A percentile compares a stretch with the other conserved stretches of the same genome.
These are phyloP conservation scores for Zenarchopterus dispar DNA, from an alignment of 2,797 vertebrate species.

Conservation along the genomic window DNA sequence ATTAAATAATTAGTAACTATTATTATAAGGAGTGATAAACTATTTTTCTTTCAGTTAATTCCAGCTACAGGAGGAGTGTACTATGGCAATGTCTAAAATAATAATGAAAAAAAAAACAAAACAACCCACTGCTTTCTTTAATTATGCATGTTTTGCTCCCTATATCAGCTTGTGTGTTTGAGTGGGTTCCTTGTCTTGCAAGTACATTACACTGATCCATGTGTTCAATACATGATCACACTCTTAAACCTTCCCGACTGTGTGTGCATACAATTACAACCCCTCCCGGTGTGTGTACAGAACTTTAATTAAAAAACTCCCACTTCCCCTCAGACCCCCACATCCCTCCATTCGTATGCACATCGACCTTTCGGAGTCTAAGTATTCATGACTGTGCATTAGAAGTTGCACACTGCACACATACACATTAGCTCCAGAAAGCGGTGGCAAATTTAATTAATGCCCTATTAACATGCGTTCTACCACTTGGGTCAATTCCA, in stretches of 20 bases:
- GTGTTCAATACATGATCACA: conserved; percentile 35
- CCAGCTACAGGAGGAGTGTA: not conserved
- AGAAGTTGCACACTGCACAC: conserved; percentile 12
- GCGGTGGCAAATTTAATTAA: conserved; percentile 9
- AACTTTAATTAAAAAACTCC: conserved; percentile 69
- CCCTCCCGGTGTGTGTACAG: conserved; percentile 33
- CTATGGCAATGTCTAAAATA: not conserved
- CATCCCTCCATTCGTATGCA: conserved; percentile 47
- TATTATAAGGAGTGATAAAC: too few species aligned
- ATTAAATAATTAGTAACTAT: too few species aligned
- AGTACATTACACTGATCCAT: conserved; percentile 4
- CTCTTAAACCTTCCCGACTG: conserved; percentile 34
- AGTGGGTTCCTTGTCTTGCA: conserved; percentile 14
- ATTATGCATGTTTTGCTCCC: conserved; percentile 9
- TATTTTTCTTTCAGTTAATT: conserved; percentile 23
- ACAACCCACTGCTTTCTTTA: too few species aligned
- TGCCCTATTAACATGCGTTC: conserved; percentile 5
- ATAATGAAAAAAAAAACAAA: too few species aligned
- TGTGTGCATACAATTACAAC: conserved; percentile 20
- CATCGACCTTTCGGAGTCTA: conserved; percentile 20
- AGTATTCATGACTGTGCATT: conserved; percentile 47
- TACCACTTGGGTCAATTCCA: not conserved
- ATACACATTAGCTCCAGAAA: not conserved
- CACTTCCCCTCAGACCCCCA: conserved; percentile 39
- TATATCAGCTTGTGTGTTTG: not conserved